These are phyloP conservation scores for Microcebus lehilahytsara DNA, from an alignment of 2,113 vertebrate species.

Conservation along the genomic window DNA sequence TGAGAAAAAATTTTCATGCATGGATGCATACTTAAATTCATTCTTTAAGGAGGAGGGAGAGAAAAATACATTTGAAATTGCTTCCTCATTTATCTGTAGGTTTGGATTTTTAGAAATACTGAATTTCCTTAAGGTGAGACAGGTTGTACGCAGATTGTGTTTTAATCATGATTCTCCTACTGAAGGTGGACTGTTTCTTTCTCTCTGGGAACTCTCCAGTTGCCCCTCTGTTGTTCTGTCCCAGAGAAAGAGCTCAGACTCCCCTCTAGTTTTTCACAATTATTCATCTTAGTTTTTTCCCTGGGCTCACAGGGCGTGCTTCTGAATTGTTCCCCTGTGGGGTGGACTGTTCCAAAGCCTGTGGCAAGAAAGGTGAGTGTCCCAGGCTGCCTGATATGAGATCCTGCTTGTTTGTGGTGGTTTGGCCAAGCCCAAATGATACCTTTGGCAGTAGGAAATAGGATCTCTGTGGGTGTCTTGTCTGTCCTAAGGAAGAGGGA, in stretches of 20 bases:
- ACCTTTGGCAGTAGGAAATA: not conserved
- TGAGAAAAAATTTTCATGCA: not conserved
- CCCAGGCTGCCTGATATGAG: not conserved
- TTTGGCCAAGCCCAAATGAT: not conserved
- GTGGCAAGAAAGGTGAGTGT: not conserved
- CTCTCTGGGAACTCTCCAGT: not conserved
- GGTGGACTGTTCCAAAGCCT: not conserved
- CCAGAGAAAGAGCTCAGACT: not conserved
- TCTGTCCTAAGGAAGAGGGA: not conserved
- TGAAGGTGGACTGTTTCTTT: fast-evolving
- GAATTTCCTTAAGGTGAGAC: not conserved
- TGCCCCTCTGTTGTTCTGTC: not conserved
- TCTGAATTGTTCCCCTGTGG: not conserved
- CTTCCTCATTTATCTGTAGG: not conserved
- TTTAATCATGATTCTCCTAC: not conserved
- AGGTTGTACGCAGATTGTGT: fast-evolving
- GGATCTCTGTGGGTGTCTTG: not conserved
- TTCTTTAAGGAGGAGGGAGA: not conserved
- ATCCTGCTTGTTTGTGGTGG: not conserved
- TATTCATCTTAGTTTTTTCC: not conserved
- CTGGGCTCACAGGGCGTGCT: not conserved
- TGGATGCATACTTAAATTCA: not conserved
- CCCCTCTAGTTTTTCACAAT: not conserved
- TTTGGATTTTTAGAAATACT: not conserved
- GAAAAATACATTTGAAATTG: not conserved